Conservation (phyloP, 2,888 invertebrate genomes). For the Panopea generosa region DNA sequence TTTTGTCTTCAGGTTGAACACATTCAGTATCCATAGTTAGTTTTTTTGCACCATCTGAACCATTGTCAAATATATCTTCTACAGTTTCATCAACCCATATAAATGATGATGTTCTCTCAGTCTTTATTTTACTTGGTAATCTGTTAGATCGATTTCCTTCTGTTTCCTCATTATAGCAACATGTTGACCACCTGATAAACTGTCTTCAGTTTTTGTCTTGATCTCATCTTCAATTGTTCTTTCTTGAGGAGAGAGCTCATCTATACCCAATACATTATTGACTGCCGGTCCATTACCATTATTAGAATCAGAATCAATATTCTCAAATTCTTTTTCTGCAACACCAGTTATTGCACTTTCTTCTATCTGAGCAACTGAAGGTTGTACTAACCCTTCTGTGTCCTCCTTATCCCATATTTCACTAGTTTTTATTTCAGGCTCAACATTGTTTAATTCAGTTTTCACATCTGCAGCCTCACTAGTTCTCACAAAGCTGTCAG, state of each 20-base stretch:
- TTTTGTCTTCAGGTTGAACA: neutral
- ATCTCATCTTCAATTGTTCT: neutral
- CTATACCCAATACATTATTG: too few relatives aligned
- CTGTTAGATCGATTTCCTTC: neutral
- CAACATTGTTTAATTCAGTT: slow-evolving; percentile 8
- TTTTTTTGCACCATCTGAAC: too few relatives aligned
- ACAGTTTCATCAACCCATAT: slow-evolving; percentile 18
- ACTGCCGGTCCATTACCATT: too few relatives aligned
- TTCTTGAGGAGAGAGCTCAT: neutral
- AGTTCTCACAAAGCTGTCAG: neutral
- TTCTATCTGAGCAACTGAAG: too few relatives aligned
- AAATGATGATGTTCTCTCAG: slow-evolving; percentile 32
- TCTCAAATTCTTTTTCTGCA: too few relatives aligned
- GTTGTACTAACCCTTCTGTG: too few relatives aligned
- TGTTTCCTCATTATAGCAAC: neutral
- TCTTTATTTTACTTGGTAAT: slow-evolving; percentile 8
- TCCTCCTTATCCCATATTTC: too few relatives aligned
- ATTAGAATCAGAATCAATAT: too few relatives aligned
- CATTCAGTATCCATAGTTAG: too few relatives aligned
- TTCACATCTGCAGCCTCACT: neutral
- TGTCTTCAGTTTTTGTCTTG: too few relatives aligned
- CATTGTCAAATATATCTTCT: slow-evolving; percentile 3
- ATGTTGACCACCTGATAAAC: neutral
- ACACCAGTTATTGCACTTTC: neutral
- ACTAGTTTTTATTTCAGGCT: neutral